Evolutionary conservation across 53 echinoderm and acorn worm genomes (phyloP).

Genomic region (Paelopatides confundens): DNA sequence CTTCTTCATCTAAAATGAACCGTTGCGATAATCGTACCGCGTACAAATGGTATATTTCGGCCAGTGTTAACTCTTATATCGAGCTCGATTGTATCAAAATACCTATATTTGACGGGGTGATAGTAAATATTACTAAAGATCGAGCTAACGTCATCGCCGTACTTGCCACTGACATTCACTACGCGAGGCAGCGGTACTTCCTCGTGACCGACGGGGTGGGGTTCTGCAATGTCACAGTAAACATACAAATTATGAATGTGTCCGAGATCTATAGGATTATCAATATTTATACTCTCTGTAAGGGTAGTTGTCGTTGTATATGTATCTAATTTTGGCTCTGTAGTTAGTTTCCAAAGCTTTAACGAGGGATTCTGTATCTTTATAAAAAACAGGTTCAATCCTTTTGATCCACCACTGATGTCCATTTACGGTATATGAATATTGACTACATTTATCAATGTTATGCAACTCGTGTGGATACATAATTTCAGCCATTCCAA

Average conservation of each 20-base stretch:
- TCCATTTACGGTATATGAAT: conserved; percentile 6
- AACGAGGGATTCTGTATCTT: not conserved
- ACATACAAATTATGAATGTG: conserved; percentile 56
- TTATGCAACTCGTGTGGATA: conserved; percentile 62
- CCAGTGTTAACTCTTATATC: conserved; percentile 72
- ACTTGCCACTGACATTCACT: conserved; percentile 59
- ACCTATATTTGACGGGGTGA: not conserved
- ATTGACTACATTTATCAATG: conserved; percentile 6
- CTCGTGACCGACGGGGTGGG: conserved; percentile 53
- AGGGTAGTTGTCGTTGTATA: not conserved
- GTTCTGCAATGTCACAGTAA: conserved; percentile 61
- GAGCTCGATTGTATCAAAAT: conserved; percentile 32
- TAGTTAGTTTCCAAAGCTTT: conserved; percentile 20
- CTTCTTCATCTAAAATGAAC: conserved; percentile 80
- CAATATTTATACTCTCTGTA: not conserved
- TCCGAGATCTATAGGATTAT: conserved; percentile 4
- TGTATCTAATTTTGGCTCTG: not conserved
- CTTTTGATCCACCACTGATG: not conserved
- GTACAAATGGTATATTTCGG: conserved; percentile 67
- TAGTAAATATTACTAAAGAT: not conserved
- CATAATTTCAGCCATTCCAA: conserved; percentile 39
- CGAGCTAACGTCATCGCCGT: conserved; percentile 48
- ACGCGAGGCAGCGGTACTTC: conserved; percentile 66
- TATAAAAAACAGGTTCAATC: not conserved
- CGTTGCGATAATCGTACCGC: conserved; percentile 68